Evolutionary conservation across 2,113 vertebrate genomes (phyloP).

Genomic region (Gracilinanus agilis): DNA sequence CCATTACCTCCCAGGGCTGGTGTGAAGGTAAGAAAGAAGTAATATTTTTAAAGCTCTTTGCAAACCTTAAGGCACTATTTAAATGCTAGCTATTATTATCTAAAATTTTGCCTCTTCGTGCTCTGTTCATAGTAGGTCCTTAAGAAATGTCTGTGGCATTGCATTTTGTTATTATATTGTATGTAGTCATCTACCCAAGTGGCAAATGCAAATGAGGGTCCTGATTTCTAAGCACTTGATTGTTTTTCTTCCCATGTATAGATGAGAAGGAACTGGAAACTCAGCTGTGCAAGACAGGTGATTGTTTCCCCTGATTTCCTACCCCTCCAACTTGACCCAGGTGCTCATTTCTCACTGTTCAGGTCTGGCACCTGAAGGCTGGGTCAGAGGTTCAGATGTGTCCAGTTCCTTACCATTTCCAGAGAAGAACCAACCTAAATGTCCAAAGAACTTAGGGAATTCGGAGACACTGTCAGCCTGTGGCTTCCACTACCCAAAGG

Average conservation of each 20-base stretch:
- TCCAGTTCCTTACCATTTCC: not conserved
- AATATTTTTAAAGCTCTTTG: not conserved
- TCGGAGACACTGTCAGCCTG: not conserved
- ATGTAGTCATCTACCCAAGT: not conserved
- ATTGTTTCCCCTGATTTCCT: not conserved
- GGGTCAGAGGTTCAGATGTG: not conserved
- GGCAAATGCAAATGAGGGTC: not conserved
- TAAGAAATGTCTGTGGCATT: not conserved
- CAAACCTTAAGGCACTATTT: not conserved
- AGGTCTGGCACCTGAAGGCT: not conserved
- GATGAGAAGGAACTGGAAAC: not conserved
- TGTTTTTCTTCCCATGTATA: not conserved
- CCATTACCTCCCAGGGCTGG: not conserved
- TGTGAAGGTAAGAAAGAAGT: not conserved
- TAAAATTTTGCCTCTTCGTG: not conserved
- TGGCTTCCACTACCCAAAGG: not conserved
- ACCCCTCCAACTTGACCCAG: not conserved
- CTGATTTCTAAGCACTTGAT: not conserved
- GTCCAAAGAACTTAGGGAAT: not conserved
- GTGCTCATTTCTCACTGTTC: too few relatives aligned
- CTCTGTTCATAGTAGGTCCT: not conserved
- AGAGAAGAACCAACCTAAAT: not conserved
- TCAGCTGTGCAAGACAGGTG: constrained; percentile 7
- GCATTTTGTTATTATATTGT: not conserved
- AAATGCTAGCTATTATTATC: not conserved